Evolutionary conservation across 2,888 invertebrate genomes (phyloP), one percentile per base, ranked within the genome.

Genomic region (Ecliptopera silaceata): DNA sequence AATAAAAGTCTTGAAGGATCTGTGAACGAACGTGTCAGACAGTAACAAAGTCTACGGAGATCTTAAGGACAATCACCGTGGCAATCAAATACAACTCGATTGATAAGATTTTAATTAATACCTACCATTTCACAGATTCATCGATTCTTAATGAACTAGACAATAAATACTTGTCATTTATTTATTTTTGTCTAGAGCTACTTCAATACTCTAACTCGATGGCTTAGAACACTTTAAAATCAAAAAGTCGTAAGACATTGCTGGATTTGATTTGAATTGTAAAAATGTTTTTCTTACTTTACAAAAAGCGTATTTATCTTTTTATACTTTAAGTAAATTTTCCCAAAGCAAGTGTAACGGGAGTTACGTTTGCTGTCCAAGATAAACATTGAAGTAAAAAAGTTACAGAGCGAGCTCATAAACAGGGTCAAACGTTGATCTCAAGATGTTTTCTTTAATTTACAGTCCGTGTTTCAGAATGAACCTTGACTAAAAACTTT

Each of bases 11-110:
- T n/a, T n/a, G n/a, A n/a, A n/a, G n/a, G n/a, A n/a, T n/a, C n/a
- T n/a, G n/a, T n/a, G 50, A 49, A 51, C 36, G 47, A 61, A 53
- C 45, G 45, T 58, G 52, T 51, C 42, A 59, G 49, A 63, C 45
- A 51, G 39, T 26, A 39, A n/a, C 20, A 29, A 45, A 44, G 44
- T 55, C 57, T 46, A 34, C 36, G 43, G 38, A 45, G 13, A 36
- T 36, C 51, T 38, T 18, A 29, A 56, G 59, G 44, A 18, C 53
- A 48, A 44, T 51, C 57, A 60, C 55, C 43, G 47, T 11, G 8
- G 11, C 48, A 43, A 41, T 58, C 43, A 15, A 29, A 47, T 38
- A 5, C 20, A 43, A 18, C 15, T 22, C 18, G 11, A 60, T 58
- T 53, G 53, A 53, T 50, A 22, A 10, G 26, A 53, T 52, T 57